Evolutionary conservation across 2,888 invertebrate genomes (phyloP), one percentile per base, ranked within the genome.

Genomic region (Cenopis cana): DNA sequence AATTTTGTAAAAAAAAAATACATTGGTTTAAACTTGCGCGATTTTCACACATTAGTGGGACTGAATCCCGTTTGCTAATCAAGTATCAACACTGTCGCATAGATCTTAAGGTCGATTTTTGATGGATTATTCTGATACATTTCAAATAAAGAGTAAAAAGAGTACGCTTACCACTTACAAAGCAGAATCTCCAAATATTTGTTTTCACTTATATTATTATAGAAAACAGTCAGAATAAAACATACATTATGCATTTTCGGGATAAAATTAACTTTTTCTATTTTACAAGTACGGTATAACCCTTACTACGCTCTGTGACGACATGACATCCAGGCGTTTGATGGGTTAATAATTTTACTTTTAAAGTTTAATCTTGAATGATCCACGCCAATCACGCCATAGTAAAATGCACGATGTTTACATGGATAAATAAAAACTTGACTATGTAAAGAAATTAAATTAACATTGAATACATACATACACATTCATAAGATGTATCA

Each of bases 401-500:
- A 64, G 24, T 38, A 12, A 64, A 38, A 54, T 64, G 64, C 38
- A 20, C 38, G 38, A 54, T 24, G n/a, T n/a, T 54, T 20, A 62
- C 33, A 11, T 9, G 9, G 38, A 36, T 12, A 20, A 9, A 18
- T 52, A n/a, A 33, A n/a, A 14, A 54, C 38, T 24, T 54, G n/a
- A 54, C 41, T 4, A 54, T 8, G 52, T 29, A 29, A 14, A 12
- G 6, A 59, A 38, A 59, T 41, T 10, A 52, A 52, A 17, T 33
- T 6, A 38, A 18, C 4, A 38, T 10, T 52, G 14, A 20, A 38
- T 50, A 50, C 62, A 38, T 50, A 50, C 62, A 68, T 68, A 68
- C 57, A 61, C 29, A 18, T 64, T 41, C 6, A 59, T 68, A 70
- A 41, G 55, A 64, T 68, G 65, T 64, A 38, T 66, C 69, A 52